Percentiles rank a stretch among this genome's conserved stretches.
These are phyloP conservation scores for Aplysia californica DNA, from an alignment of 1,140 invertebrate species.

Conservation along the genomic window DNA sequence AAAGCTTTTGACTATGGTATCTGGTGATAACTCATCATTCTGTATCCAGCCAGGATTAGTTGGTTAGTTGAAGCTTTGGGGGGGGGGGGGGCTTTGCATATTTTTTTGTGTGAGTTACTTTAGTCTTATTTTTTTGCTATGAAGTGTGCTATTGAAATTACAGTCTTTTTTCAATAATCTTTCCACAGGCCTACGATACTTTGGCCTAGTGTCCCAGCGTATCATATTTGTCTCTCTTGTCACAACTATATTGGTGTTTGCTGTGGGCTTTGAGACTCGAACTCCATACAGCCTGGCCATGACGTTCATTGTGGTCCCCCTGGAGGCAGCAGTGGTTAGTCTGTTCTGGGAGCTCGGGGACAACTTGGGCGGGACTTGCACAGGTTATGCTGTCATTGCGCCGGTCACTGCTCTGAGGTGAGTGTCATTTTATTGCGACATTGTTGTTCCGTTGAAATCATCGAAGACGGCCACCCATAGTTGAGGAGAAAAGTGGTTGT, in stretches of 20 bases:
- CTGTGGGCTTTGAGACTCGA: constrained; percentile 60
- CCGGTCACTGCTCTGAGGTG: constrained; percentile 58
- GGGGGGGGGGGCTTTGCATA: too few species aligned
- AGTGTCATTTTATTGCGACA: constrained; percentile 14
- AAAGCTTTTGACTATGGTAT: too few species aligned
- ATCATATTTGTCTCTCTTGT: constrained; percentile 54
- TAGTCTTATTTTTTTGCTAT: too few species aligned
- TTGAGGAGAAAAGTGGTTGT: too few species aligned
- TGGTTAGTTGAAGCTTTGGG: too few species aligned
- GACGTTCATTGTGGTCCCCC: constrained; percentile 52
- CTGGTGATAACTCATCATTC: too few species aligned
- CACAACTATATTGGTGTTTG: constrained; percentile 51
- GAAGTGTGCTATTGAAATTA: too few species aligned
- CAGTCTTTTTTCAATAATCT: too few species aligned
- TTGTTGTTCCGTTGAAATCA: too few species aligned
- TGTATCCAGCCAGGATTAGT: too few species aligned
- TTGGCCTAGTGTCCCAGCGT: constrained; percentile 60
- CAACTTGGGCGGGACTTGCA: constrained; percentile 61
- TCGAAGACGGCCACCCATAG: too few species aligned
- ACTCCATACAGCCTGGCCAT: constrained; percentile 57
- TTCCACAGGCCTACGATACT: constrained; percentile 52
- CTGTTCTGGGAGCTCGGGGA: constrained; percentile 61
- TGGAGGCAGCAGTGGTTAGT: constrained; percentile 59
- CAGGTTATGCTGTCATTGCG: constrained; percentile 63
- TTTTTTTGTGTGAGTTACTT: too few species aligned